Percentiles rank a stretch among this genome's conserved stretches.
Evolutionary conservation across 37 sponge, comb jelly and placozoan genomes (phyloP).

Genomic region (Ephydatia muelleri): DNA sequence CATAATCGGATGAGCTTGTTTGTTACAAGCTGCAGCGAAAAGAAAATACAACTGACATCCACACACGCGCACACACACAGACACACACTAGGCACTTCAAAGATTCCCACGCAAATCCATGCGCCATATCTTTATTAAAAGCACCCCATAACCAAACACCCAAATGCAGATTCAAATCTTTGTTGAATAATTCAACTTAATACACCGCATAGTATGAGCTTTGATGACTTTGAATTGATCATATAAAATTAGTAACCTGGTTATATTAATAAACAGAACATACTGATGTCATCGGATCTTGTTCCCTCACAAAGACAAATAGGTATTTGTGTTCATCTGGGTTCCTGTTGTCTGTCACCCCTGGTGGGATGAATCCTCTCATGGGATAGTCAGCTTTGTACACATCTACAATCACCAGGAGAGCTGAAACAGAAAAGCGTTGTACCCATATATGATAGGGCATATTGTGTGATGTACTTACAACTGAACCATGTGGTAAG

Average conservation of each 20-base stretch:
- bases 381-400: not conserved
- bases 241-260: too few species aligned
- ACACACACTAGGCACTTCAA: too few species aligned
- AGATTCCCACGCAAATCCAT: too few species aligned
- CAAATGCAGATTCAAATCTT: too few species aligned
- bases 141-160: too few species aligned
- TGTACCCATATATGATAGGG: not conserved
- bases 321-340: not conserved
- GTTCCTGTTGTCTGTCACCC: not conserved
- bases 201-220: too few species aligned
- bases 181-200: too few species aligned
- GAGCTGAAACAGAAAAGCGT: not conserved
- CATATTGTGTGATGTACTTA: not conserved
- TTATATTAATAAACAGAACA: too few species aligned
- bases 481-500: not conserved
- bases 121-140: too few species aligned
- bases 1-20: not conserved
- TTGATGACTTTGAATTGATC: too few species aligned
- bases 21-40: not conserved
- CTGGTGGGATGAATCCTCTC: not conserved
- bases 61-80: not conserved
- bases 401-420: not conserved
- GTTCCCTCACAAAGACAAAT: not conserved
- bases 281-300: not conserved
- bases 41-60: not conserved